Evolutionary conservation across 2,113 vertebrate genomes (phyloP).

Genomic region (Archilochus colubris): DNA sequence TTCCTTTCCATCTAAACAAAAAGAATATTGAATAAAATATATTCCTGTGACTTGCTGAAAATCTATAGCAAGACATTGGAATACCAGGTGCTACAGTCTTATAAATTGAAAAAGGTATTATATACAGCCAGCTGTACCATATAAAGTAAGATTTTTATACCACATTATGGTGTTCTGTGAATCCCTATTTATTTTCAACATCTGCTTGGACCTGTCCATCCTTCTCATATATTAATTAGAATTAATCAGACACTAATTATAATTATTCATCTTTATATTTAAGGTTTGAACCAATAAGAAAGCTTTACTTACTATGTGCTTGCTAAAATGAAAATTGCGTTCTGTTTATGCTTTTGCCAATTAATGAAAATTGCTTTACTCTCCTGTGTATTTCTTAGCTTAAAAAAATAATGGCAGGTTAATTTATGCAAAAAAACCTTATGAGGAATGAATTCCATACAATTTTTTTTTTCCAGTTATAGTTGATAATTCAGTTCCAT

Average conservation of each 20-base stretch:
- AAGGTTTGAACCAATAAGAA: not conserved
- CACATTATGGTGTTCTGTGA: conserved; percentile 36
- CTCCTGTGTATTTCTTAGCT: not conserved
- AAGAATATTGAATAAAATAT: not conserved
- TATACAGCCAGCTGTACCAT: conserved; percentile 70
- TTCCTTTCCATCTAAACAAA: not conserved
- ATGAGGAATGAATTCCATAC: not conserved
- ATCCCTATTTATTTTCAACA: conserved; percentile 71
- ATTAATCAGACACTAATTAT: conserved; percentile 14
- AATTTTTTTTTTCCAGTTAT: not conserved
- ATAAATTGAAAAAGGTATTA: conserved; percentile 69
- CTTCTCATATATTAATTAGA: conserved; percentile 67
- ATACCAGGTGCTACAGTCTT: conserved; percentile 75
- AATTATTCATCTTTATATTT: conserved; percentile 5
- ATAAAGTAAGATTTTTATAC: conserved; percentile 77
- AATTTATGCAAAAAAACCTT: not conserved
- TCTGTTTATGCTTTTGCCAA: not conserved
- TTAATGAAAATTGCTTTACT: not conserved
- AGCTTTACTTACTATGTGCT: not conserved
- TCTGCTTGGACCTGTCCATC: conserved; percentile 68
- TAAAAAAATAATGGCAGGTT: not conserved
- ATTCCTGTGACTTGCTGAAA: conserved; percentile 19
- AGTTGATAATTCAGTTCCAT: not conserved
- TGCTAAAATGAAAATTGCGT: not conserved
- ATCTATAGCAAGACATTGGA: conserved; percentile 43